Conservation (phyloP, 1,140 invertebrate genomes). For the Pseudachorutes palmiensis region DNA sequence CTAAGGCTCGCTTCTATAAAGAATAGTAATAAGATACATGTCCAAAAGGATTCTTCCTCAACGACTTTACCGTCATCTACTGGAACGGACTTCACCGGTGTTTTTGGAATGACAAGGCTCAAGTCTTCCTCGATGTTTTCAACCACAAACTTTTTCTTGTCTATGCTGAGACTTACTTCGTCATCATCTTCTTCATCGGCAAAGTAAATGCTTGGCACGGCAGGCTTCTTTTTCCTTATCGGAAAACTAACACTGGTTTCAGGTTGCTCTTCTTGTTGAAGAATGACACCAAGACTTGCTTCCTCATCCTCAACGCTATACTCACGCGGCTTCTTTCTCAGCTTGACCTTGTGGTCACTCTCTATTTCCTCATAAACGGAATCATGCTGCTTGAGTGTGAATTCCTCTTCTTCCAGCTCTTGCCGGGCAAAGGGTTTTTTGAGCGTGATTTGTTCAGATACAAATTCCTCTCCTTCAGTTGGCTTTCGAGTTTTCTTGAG, state of each 20-base stretch:
- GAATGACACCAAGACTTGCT: slow-evolving; percentile 19
- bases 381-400: slow-evolving; percentile 37
- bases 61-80: slow-evolving; percentile 22
- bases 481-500: not conserved
- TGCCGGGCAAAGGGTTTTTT: slow-evolving; percentile 21
- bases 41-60: not conserved
- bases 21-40: slow-evolving; percentile 2
- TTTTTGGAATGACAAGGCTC: slow-evolving; percentile 31
- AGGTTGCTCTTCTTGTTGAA: slow-evolving; percentile 36
- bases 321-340: slow-evolving; percentile 24
- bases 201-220: slow-evolving; percentile 31
- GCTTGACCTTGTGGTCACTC: slow-evolving; percentile 36
- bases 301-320: slow-evolving; percentile 39
- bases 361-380: slow-evolving; percentile 39
- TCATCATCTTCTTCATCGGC: slow-evolving; percentile 39
- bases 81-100: slow-evolving; percentile 31
- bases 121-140: slow-evolving; percentile 36
- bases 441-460: slow-evolving; percentile 14
- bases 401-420: slow-evolving; percentile 29
- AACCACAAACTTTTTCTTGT: slow-evolving; percentile 30
- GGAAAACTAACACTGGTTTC: slow-evolving; percentile 39
- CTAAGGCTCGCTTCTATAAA: slow-evolving; percentile 5
- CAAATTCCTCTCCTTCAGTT: not conserved
- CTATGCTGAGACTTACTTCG: slow-evolving; percentile 31
- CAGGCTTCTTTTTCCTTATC: slow-evolving; percentile 32